These are phyloP conservation scores for Eulithis prunata DNA, from an alignment of 2,888 invertebrate genomes.

Conservation along the genomic window DNA sequence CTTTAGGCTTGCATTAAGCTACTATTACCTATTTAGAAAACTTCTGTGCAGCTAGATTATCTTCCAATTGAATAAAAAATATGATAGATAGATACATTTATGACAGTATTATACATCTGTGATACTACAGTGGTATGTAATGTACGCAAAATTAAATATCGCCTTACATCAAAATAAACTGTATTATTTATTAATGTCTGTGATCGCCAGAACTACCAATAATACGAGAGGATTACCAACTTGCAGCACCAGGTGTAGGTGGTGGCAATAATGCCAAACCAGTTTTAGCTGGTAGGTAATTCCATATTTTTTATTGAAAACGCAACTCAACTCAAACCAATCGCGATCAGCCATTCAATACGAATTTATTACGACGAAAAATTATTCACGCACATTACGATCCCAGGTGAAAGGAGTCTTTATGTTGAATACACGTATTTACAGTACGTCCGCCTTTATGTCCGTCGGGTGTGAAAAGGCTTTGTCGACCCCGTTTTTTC, in stretches of 20 bases:
- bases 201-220: slow-evolving; percentile 61
- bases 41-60: too few relatives aligned
- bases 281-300: slow-evolving; percentile 54
- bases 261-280: slow-evolving; percentile 70
- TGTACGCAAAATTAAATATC: slow-evolving; percentile 43
- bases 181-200: slow-evolving; percentile 60
- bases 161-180: slow-evolving; percentile 59
- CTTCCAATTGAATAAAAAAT: too few relatives aligned
- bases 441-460: slow-evolving; percentile 68
- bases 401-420: slow-evolving; percentile 59
- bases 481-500: slow-evolving; percentile 78
- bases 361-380: slow-evolving; percentile 82
- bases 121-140: too few relatives aligned
- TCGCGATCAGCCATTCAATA: slow-evolving; percentile 78
- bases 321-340: slow-evolving; percentile 72
- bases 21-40: too few relatives aligned
- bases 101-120: too few relatives aligned
- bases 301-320: slow-evolving; percentile 63
- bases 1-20: too few relatives aligned
- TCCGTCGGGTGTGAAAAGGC: slow-evolving; percentile 77
- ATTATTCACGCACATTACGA: slow-evolving; percentile 80
- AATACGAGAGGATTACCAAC: slow-evolving; percentile 53
- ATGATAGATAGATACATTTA: too few relatives aligned
- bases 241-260: slow-evolving; percentile 55
- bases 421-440: slow-evolving; percentile 63